phyloP scores from a whole-genome alignment of 1,140 invertebrate species.

The Pseudomyrmex sp. region DNA sequence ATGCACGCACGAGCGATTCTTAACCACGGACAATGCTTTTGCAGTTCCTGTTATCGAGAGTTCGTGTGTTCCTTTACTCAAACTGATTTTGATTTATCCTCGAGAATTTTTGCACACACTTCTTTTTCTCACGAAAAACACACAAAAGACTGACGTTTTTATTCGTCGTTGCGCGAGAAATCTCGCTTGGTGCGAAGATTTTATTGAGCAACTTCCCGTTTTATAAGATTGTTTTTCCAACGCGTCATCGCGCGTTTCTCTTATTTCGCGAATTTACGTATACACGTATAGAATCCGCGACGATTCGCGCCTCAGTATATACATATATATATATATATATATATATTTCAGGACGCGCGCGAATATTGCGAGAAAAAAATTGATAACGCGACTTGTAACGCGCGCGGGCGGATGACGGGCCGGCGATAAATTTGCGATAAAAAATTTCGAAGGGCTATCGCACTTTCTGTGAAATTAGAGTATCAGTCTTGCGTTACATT shows the following conservation, averaged over 20 bases:
- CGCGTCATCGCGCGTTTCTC: slow-evolving; percentile 21
- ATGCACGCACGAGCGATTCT: slow-evolving; percentile 39
- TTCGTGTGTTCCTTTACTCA: neutral
- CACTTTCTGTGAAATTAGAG: slow-evolving; percentile 29
- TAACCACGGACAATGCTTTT: slow-evolving; percentile 8
- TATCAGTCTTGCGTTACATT: slow-evolving; percentile 5
- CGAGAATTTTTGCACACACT: neutral
- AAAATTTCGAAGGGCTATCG: slow-evolving; percentile 26
- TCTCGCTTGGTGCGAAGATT: slow-evolving; percentile 35
- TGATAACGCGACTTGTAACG: slow-evolving; percentile 34
- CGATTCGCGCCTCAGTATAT: slow-evolving; percentile 18
- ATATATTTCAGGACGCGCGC: neutral
- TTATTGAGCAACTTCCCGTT: slow-evolving; percentile 22
- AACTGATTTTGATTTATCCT: neutral
- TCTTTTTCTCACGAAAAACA: neutral
- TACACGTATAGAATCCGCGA: neutral
- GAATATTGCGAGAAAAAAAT: slow-evolving; percentile 20
- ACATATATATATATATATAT: neutral
- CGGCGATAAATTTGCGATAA: slow-evolving; percentile 59
- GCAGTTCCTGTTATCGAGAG: slow-evolving; percentile 15
- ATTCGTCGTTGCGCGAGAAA: slow-evolving; percentile 16
- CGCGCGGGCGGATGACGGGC: neutral
- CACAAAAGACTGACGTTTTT: neutral
- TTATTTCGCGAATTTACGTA: slow-evolving; percentile 45
- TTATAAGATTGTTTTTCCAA: slow-evolving; percentile 10